A percentile compares a stretch with the other conserved stretches of the same genome.
Evolutionary conservation across 2,888 invertebrate genomes (phyloP).

Genomic region (Diloba caeruleocephala): DNA sequence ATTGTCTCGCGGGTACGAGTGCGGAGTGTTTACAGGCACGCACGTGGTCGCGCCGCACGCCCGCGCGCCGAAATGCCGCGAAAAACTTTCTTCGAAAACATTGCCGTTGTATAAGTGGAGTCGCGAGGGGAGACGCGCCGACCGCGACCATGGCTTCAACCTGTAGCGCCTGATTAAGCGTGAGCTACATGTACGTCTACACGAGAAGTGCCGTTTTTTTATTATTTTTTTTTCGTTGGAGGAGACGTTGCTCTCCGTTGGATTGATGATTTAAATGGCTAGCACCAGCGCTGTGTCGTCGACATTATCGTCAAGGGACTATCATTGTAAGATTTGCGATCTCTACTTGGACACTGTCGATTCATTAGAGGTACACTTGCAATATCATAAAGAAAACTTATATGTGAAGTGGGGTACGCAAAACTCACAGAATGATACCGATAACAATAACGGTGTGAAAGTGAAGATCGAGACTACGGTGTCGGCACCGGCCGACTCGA

Average conservation of each 20-base stretch:
- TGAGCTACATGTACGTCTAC: conserved; percentile 82
- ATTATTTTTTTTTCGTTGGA: conserved; percentile 87
- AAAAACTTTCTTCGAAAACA: conserved; percentile 86
- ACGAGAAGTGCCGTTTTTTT: conserved; percentile 82
- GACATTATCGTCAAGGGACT: conserved; percentile 89
- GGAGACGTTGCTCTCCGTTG: conserved; percentile 84
- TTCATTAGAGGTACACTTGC: conserved; percentile 94
- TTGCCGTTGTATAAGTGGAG: conserved; percentile 74
- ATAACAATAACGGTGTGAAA: conserved; percentile 91
- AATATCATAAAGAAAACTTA: conserved; percentile 94
- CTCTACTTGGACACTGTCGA: conserved; percentile 93
- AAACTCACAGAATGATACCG: conserved; percentile 88
- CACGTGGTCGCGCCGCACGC: conserved; percentile 81
- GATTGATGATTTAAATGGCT: conserved; percentile 88
- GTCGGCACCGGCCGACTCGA: conserved; percentile 93
- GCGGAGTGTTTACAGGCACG: conserved; percentile 83
- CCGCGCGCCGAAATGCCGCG: conserved; percentile 84
- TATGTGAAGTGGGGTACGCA: conserved; percentile 92
- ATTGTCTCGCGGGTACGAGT: conserved; percentile 60
- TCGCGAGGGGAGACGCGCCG: conserved; percentile 68
- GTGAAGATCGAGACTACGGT: conserved; percentile 90
- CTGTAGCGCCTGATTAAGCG: conserved; percentile 79
- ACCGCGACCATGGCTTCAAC: conserved; percentile 78
- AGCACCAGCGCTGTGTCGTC: conserved; percentile 87
- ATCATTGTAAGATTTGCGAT: conserved; percentile 93